Evolutionary conservation across 2,113 vertebrate genomes (phyloP).

Genomic region (Physeter macrocephalus): DNA sequence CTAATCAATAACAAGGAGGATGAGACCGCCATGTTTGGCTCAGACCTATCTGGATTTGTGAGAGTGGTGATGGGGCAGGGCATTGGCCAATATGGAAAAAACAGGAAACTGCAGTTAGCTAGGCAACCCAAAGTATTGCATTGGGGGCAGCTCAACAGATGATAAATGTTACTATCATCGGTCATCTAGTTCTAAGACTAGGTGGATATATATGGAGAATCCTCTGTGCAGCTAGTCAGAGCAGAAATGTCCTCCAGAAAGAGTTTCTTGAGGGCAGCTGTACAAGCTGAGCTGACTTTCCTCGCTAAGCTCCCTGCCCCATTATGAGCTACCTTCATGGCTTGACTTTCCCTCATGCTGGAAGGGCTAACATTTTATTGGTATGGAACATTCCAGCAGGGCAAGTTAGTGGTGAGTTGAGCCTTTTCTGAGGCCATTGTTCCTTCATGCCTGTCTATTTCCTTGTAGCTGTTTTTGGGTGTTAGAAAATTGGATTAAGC

Average conservation of each 20-base stretch:
- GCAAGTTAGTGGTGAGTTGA: background rate
- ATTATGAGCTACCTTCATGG: background rate
- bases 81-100: background rate
- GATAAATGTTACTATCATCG: fast-evolving
- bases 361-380: background rate
- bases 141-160: background rate
- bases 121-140: background rate
- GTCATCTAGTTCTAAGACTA: background rate
- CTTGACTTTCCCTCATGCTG: background rate
- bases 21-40: fast-evolving
- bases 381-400: background rate
- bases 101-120: fast-evolving
- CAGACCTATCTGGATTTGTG: background rate
- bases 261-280: too few relatives aligned
- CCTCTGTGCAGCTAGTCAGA: fast-evolving
- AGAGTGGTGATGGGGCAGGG: too few relatives aligned
- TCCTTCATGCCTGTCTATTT: constrained; percentile 21
- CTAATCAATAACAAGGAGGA: too few relatives aligned
- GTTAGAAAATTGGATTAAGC: constrained; percentile 76
- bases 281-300: fast-evolving
- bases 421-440: background rate
- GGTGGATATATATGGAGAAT: fast-evolving
- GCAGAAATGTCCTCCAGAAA: background rate
- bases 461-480: constrained; percentile 56
- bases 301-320: background rate